Conservation (phyloP, 2,888 invertebrate genomes). For the Apotomis capreana region DNA sequence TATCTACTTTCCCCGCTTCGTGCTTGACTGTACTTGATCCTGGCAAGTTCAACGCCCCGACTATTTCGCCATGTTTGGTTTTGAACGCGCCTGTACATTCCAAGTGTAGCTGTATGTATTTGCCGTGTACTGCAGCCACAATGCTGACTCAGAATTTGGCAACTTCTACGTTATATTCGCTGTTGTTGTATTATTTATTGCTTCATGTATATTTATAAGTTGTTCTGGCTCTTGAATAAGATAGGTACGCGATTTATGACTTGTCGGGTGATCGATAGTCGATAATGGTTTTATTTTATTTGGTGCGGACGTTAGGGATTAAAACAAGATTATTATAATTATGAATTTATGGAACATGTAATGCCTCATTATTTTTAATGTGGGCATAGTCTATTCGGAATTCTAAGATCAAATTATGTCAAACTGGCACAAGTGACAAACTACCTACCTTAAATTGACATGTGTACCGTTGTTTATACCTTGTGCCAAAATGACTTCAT, state of each 20-base stretch:
- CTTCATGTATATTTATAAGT: slow-evolving; percentile 25
- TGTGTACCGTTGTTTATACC: no score
- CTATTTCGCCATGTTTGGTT: slow-evolving; percentile 40
- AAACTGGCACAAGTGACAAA: no score
- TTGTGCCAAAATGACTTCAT: no score
- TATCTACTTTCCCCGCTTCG: slow-evolving; percentile 5
- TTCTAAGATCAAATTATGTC: no score
- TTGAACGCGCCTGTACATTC: slow-evolving; percentile 24
- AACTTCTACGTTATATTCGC: slow-evolving; percentile 23
- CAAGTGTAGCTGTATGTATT: slow-evolving; percentile 1
- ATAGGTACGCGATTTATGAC: slow-evolving; percentile 9
- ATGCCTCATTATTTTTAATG: no score
- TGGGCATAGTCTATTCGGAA: no score
- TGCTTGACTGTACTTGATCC: slow-evolving; percentile 50
- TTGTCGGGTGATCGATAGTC: not conserved
- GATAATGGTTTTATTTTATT: not conserved
- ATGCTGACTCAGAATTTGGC: slow-evolving; percentile 38
- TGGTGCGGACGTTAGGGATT: no score
- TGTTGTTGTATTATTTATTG: slow-evolving; percentile 28
- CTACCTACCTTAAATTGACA: no score
- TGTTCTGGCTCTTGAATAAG: slow-evolving; percentile 23
- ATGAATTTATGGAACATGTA: no score
- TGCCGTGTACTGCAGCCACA: slow-evolving; percentile 15
- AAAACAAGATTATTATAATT: no score
- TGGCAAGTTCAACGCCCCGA: slow-evolving; percentile 36